Conservation (phyloP, 2,797 vertebrate species). For the Gymnothorax javanicus region DNA sequence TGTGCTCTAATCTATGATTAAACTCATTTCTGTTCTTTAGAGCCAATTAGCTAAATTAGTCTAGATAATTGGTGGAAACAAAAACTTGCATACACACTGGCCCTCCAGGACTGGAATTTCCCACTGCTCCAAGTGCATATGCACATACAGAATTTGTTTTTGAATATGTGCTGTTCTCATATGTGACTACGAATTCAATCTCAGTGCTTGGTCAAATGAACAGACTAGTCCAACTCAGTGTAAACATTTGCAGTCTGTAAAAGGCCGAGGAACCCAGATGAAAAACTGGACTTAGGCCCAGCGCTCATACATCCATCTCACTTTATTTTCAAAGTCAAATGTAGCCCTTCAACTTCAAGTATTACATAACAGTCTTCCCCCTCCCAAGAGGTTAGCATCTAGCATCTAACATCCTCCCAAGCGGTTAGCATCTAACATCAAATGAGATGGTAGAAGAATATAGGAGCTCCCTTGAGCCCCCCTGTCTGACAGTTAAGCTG, state of each 20-base stretch:
- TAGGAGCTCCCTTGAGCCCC: neutral
- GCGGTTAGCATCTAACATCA: neutral
- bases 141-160: neutral
- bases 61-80: too few relatives aligned
- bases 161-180: neutral
- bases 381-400: neutral
- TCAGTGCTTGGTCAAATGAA: neutral
- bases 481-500: neutral
- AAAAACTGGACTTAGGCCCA: neutral
- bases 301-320: neutral
- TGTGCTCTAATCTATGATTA: too few relatives aligned
- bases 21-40: too few relatives aligned
- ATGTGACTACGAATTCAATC: neutral
- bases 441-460: neutral
- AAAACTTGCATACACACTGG: too few relatives aligned
- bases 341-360: neutral
- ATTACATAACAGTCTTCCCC: neutral
- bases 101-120: neutral
- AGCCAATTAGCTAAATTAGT: too few relatives aligned
- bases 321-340: neutral
- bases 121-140: neutral
- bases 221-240: neutral
- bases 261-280: neutral
- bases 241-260: constrained; percentile 6
- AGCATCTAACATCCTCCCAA: neutral